Base-by-base conservation (phyloP, 2,113 vertebrate genomes). In the Atherinomorus stipes region DNA sequence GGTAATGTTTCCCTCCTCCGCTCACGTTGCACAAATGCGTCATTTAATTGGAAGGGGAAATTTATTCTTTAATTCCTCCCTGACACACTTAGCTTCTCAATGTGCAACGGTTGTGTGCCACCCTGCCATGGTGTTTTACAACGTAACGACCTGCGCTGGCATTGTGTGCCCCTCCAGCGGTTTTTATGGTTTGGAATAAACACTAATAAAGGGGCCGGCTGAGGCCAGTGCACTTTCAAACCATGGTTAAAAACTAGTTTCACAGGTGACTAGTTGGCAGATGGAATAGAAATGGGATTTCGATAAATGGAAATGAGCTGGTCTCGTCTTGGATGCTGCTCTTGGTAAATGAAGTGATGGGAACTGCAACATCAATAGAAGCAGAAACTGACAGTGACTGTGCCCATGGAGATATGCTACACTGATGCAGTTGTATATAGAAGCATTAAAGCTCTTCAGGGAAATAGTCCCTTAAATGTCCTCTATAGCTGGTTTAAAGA, bases 161-260 rank as follows among this genome's bases (percentile, higher is more conserved):
- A 62, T 72, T 75, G 80, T 63, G 72, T 61, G 70, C 78, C 85
- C 78, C 89, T 87, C 85, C 76, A 78, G 64, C 59, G 64, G 80
- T 60, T 92, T 92, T 93, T 90, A 93, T 86, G 80, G 76, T 57
- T 10, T 37, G 73, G 71, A 80, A 89, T 88, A 92, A 90, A 90
- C 91, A 89, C 88, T 79, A 90, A 89, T 90, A 88, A 88, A 90
- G 59, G 80, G 64, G 63, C 84, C 68, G 69, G 78, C 74, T 47
- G 37, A 75, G 84, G 80, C 69, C 68, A 44, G 60, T 11, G 62
- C 57, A 31, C 84, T 83, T 84, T 81, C 74, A 89, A 80, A 79
- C 83, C 79, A 65, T 88, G 85, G 90, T 92, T 93, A 89, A 90
- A 93, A 91, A 88, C 91, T 91, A 91, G 90, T 94, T 94, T 93